Evolutionary conservation across 2,113 vertebrate species (phyloP), one percentile per base, ranked within the genome.

Genomic region (Elephas maximus): DNA sequence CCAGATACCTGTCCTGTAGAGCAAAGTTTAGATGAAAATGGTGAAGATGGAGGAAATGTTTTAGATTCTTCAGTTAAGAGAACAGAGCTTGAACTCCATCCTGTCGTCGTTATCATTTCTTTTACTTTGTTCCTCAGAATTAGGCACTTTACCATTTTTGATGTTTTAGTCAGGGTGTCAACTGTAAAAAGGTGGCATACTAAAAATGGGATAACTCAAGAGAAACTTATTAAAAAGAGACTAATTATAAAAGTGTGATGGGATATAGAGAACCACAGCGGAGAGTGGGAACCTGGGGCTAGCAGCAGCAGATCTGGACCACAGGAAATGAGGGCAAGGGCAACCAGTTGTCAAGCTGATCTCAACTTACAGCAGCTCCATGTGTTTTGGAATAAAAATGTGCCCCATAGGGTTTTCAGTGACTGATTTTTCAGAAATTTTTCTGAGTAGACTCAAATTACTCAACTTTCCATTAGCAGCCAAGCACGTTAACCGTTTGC

Each of bases 261-360:
- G 65, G 26, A 28, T 12, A 8, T 4, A 93, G 18, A 37, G 10
- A 85, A 63, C 12, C 8, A 24, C 74, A 93, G 62, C 28, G 5
- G 28, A 9, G 0, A 71, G 9, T 11, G 57, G 17, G 15, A 12
- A 63, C 41, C 3, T 1, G 1, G 3, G 10, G 8, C 6, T 33
- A 51, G 26, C 23, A 37, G 17, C 12, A 92, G 79, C 41, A 91
- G 57, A 69, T 48, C 17, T 51, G 48, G 2, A 33, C 17, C 78
- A 80, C 24, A 24, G 12, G 67, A 95, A 8, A n/a, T 6, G 14
- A 37, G 37, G 37, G 37, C 37, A 37, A 37, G 37, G 37, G 37
- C 37, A 57, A 57, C 12, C 53, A 14, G 53, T 17, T 57, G 15
- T 12, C 15, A 57, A 17, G 53, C 15, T 17, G 15, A 17, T 57